Evolutionary conservation across 2,797 vertebrate species (phyloP).

Genomic region (Leptodactylus fallax): DNA sequence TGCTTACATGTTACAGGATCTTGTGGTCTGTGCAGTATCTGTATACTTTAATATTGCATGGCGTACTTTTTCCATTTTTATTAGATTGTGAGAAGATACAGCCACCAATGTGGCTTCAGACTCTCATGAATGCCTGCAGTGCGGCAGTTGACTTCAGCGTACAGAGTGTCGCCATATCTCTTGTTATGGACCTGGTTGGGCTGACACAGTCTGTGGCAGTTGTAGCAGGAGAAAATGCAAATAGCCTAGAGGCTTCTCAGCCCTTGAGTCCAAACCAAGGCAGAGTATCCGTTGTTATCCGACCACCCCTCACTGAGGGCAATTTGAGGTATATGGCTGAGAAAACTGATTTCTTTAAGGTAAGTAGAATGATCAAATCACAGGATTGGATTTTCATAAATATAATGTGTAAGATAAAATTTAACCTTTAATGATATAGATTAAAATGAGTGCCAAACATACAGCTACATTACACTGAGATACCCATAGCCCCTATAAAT

Average conservation of each 20-base stretch:
- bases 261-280: conserved; percentile 95
- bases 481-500: too few relatives aligned
- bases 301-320: conserved; percentile 94
- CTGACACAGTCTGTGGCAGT: conserved; percentile 93
- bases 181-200: conserved; percentile 96
- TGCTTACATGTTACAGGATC: too few relatives aligned
- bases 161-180: conserved; percentile 89
- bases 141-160: conserved; percentile 87
- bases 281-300: conserved; percentile 94
- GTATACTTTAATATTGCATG: too few relatives aligned
- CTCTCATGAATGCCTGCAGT: conserved; percentile 92
- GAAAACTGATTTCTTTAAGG: conserved; percentile 97
- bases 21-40: not conserved
- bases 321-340: conserved; percentile 93
- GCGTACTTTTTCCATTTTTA: conserved; percentile 18
- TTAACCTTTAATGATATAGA: too few relatives aligned
- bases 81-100: conserved; percentile 86
- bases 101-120: conserved; percentile 91
- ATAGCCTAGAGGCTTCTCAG: conserved; percentile 81
- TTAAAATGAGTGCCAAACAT: too few relatives aligned
- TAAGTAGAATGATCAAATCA: conserved; percentile 70
- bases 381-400: too few relatives aligned
- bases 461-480: too few relatives aligned
- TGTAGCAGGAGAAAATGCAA: conserved; percentile 88
- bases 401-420: too few relatives aligned